Evolutionary conservation across 2,113 vertebrate species (phyloP).

Genomic region (Vulpes vulpes): DNA sequence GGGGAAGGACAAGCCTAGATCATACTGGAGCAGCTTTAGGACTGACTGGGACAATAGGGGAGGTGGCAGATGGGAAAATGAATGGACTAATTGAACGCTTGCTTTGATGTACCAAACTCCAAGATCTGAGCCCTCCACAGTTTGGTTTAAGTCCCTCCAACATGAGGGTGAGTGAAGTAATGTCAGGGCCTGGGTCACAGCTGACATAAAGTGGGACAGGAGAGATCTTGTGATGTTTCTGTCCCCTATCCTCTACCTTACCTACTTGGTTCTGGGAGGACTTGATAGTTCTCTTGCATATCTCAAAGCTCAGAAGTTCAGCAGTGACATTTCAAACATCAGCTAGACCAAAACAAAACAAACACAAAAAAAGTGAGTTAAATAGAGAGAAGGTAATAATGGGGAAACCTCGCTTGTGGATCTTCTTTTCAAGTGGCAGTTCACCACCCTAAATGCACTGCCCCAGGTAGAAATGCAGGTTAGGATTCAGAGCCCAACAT

Average conservation of each 20-base stretch:
- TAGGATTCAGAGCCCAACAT: conserved; percentile 28
- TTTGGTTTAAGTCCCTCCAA: neutral
- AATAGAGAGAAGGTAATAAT: neutral
- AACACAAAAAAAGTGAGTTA: neutral
- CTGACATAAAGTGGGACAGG: neutral
- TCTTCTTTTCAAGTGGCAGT: neutral
- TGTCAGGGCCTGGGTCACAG: neutral
- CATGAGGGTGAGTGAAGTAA: neutral
- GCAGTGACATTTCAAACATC: neutral
- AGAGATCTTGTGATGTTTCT: neutral
- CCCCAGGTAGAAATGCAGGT: neutral
- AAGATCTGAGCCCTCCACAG: neutral
- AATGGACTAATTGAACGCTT: neutral
- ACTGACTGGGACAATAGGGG: neutral
- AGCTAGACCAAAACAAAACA: neutral
- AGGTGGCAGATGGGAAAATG: neutral
- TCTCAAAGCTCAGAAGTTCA: neutral
- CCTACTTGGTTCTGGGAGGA: neutral
- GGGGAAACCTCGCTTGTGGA: neutral
- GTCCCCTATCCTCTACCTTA: neutral
- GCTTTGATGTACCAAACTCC: neutral
- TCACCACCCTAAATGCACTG: neutral
- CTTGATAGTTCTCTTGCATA: neutral
- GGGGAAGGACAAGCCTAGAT: neutral
- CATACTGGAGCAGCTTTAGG: neutral